A percentile compares a stretch with the other conserved stretches of the same genome.
These are phyloP conservation scores for Phengaris arion DNA, from an alignment of 2,888 invertebrate species.

Conservation along the genomic window DNA sequence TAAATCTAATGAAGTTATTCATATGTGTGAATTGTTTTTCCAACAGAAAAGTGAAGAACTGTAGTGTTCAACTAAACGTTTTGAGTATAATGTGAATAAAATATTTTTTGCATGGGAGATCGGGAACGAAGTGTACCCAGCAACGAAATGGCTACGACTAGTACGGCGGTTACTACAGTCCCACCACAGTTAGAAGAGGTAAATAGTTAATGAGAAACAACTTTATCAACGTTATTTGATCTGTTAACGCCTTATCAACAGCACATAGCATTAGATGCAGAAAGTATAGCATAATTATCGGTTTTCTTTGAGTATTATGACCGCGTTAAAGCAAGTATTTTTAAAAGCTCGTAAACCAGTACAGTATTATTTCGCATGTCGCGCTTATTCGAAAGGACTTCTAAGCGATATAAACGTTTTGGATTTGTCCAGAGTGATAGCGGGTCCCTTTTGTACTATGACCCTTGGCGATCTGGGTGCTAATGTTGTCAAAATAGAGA, in stretches of 20 bases:
- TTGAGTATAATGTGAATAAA: conserved; percentile 46
- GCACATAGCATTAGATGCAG: conserved; percentile 28
- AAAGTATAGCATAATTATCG: not conserved
- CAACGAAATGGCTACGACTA: conserved; percentile 72
- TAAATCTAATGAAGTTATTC: not conserved
- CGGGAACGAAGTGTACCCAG: conserved; percentile 46
- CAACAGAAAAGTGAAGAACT: not conserved
- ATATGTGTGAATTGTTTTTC: not conserved
- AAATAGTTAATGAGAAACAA: conserved; percentile 43
- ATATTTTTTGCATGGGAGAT: conserved; percentile 59
- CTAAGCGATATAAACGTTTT: conserved; percentile 85
- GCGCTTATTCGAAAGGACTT: conserved; percentile 67
- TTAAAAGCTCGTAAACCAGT: conserved; percentile 34
- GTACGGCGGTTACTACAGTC: conserved; percentile 67
- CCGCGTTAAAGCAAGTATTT: conserved; percentile 30
- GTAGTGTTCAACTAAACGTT: too few species aligned
- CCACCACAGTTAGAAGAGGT: conserved; percentile 66
- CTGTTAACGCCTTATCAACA: conserved; percentile 44
- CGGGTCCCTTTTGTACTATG: conserved; percentile 97
- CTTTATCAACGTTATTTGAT: conserved; percentile 60
- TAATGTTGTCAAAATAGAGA: conserved; percentile 95
- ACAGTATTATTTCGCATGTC: conserved; percentile 15
- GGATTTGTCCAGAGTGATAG: conserved; percentile 92
- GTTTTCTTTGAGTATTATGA: conserved; percentile 35
- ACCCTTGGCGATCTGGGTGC: conserved; percentile 95